These are phyloP conservation scores for Geococcyx californianus DNA, from an alignment of 2,113 vertebrate species.

Conservation along the genomic window DNA sequence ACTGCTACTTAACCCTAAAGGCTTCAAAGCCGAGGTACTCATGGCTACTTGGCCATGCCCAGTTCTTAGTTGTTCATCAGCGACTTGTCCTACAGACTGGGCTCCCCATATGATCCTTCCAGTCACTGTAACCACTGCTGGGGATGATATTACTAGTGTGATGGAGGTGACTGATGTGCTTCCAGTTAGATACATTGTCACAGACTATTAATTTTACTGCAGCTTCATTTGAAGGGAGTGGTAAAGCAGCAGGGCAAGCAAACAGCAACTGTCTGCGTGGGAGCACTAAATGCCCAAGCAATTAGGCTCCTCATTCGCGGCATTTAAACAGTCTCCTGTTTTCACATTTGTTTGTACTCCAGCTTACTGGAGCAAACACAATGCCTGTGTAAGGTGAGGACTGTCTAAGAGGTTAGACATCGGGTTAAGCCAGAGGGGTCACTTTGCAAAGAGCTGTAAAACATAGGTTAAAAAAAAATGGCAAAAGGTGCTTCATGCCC, in stretches of 20 bases:
- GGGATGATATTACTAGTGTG: not conserved
- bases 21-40: not conserved
- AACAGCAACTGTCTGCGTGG: not conserved
- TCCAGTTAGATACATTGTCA: slow-evolving; percentile 31
- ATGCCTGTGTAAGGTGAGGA: not conserved
- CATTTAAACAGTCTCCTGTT: not conserved
- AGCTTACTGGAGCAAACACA: not conserved
- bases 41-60: not conserved
- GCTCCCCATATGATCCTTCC: accelerated
- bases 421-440: not conserved
- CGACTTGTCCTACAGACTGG: accelerated
- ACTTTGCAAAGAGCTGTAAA: not conserved
- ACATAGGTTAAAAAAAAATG: not conserved
- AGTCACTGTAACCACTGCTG: not conserved
- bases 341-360: not conserved
- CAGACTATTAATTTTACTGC: slow-evolving; percentile 46
- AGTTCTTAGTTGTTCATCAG: not conserved
- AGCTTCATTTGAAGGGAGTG: slow-evolving; percentile 25
- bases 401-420: not conserved
- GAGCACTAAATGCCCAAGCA: not conserved
- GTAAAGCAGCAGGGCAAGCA: slow-evolving; percentile 11
- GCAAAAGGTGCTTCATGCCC: not conserved
- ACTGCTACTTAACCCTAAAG: not conserved
- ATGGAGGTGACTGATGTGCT: not conserved
- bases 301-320: not conserved